These are phyloP conservation scores for Agriotes lineatus DNA, from an alignment of 2,888 invertebrate species.

Conservation along the genomic window DNA sequence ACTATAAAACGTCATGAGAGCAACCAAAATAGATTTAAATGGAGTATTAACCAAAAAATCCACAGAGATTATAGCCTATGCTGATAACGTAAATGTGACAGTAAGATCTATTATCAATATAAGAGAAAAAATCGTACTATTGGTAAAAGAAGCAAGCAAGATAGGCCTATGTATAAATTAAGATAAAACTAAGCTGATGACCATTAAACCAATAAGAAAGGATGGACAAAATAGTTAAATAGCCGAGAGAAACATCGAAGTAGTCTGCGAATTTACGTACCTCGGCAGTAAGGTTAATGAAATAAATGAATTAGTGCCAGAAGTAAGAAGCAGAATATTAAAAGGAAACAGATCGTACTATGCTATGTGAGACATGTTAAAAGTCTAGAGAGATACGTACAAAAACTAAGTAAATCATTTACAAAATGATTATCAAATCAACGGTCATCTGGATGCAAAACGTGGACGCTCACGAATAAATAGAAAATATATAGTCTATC, in stretches of 20 bases:
- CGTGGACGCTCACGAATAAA: too few relatives aligned
- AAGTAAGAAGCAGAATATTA: too few relatives aligned
- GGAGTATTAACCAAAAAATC: background rate
- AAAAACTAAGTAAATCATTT: background rate
- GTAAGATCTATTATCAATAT: background rate
- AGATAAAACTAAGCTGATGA: background rate
- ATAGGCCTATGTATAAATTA: background rate
- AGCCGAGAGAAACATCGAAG: background rate
- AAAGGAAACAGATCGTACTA: too few relatives aligned
- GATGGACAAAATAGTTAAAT: background rate
- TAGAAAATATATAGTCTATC: too few relatives aligned
- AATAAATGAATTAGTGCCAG: too few relatives aligned
- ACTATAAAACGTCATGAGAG: background rate
- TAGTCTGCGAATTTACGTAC: background rate
- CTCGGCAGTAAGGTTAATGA: too few relatives aligned
- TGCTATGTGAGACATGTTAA: too few relatives aligned
- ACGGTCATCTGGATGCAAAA: too few relatives aligned
- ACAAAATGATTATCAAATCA: too few relatives aligned
- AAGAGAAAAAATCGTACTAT: background rate
- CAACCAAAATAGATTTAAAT: background rate
- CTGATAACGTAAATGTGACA: background rate
- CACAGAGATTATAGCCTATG: background rate
- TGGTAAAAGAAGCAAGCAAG: background rate
- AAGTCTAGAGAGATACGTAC: background rate
- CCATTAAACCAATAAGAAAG: background rate